These are phyloP conservation scores for Cochlearius cochlearius DNA, from an alignment of 2,113 vertebrate genomes.

Conservation along the genomic window DNA sequence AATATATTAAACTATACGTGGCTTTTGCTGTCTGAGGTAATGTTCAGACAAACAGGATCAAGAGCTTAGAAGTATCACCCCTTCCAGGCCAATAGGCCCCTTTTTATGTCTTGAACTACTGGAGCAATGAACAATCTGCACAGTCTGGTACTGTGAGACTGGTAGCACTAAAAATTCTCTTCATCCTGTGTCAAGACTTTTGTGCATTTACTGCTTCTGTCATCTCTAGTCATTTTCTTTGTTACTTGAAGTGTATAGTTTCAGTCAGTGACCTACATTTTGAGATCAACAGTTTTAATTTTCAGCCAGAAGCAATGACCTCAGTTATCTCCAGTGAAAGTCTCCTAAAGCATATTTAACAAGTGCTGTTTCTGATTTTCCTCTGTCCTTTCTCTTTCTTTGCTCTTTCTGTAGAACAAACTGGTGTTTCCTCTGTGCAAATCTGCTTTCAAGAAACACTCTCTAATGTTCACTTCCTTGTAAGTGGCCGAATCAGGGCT, in stretches of 20 bases:
- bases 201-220: constrained; percentile 43
- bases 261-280: constrained; percentile 53
- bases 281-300: constrained; percentile 48
- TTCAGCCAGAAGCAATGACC: constrained; percentile 50
- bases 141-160: constrained; percentile 73
- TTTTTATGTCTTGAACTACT: constrained; percentile 54
- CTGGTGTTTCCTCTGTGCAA: constrained; percentile 85
- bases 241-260: constrained; percentile 70
- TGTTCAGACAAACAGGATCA: constrained; percentile 54
- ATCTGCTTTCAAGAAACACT: constrained; percentile 83
- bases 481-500: constrained; percentile 77
- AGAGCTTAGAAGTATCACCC: constrained; percentile 40
- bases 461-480: constrained; percentile 74
- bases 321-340: constrained; percentile 43
- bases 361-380: constrained; percentile 57
- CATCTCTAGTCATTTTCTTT: constrained; percentile 51
- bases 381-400: constrained; percentile 61
- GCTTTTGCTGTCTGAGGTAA: constrained; percentile 54
- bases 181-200: constrained; percentile 40
- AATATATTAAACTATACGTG: neutral
- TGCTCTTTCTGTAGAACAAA: constrained; percentile 78
- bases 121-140: constrained; percentile 63
- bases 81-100: constrained; percentile 25
- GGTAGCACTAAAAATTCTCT: constrained; percentile 55
- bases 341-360: constrained; percentile 36